These are phyloP conservation scores for Zapornia atra DNA, from an alignment of 2,113 vertebrate species.

Conservation along the genomic window DNA sequence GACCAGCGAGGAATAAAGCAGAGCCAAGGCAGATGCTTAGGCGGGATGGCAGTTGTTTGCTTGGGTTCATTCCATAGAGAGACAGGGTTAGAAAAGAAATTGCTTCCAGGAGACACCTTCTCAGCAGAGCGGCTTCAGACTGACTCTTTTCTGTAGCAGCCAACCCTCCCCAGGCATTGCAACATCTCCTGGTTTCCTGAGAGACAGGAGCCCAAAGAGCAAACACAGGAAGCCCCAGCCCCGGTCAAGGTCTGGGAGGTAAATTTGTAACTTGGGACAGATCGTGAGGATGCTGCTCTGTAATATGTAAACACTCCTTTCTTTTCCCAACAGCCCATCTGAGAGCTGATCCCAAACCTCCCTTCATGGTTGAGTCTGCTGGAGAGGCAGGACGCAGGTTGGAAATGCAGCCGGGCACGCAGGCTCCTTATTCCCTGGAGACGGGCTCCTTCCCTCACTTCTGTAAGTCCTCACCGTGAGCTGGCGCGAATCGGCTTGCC, in stretches of 20 bases:
- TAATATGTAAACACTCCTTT: neutral
- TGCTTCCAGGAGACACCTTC: neutral
- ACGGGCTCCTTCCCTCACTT: slow-evolving; percentile 41
- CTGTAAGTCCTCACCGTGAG: slow-evolving; percentile 44
- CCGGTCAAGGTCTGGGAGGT: slow-evolving; percentile 67
- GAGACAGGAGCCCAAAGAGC: slow-evolving; percentile 8
- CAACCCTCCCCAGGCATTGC: slow-evolving; percentile 40
- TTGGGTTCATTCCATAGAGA: neutral
- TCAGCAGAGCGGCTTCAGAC: neutral
- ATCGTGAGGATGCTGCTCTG: slow-evolving; percentile 23
- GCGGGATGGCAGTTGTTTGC: neutral
- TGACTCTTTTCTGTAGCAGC: neutral
- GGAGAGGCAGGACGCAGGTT: slow-evolving; percentile 12
- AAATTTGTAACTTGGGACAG: slow-evolving; percentile 64
- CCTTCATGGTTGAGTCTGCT: slow-evolving; percentile 21
- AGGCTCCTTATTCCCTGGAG: slow-evolving; percentile 29
- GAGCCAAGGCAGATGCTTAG: neutral
- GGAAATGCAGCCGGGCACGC: slow-evolving; percentile 15
- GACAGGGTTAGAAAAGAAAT: neutral
- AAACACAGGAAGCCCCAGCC: slow-evolving; percentile 44
- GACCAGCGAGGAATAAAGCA: neutral
- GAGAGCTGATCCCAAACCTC: neutral
- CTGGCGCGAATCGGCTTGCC: fast-evolving
- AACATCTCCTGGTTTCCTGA: slow-evolving; percentile 29
- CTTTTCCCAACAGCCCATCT: slow-evolving; percentile 1